Conservation (phyloP, 2,888 invertebrate genomes). For the Hydropsyche betteni region DNA sequence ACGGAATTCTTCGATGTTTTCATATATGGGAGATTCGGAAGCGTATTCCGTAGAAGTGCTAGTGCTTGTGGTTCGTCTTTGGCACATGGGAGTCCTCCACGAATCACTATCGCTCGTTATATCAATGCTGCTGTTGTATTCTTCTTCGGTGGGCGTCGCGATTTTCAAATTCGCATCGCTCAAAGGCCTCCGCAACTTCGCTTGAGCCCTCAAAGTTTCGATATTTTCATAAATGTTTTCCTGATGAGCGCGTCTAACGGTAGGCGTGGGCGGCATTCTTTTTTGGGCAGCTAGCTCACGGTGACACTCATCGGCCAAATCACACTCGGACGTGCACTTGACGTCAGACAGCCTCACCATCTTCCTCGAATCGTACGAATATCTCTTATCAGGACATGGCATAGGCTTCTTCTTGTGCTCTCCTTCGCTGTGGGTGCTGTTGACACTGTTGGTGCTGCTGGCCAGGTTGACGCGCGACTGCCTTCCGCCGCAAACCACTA, state of each 20-base stretch:
- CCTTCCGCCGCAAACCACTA: slow-evolving; percentile 40
- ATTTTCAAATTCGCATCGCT: slow-evolving; percentile 62
- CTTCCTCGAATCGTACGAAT: slow-evolving; percentile 42
- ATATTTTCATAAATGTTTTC: slow-evolving; percentile 35
- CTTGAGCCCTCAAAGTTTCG: background rate
- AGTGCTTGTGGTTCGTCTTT: slow-evolving; percentile 55
- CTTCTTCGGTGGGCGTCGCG: slow-evolving; percentile 60
- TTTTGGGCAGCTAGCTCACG: slow-evolving; percentile 22
- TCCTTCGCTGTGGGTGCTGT: slow-evolving; percentile 35
- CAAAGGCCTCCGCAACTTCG: slow-evolving; percentile 53
- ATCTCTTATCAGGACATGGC: slow-evolving; percentile 28
- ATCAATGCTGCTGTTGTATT: slow-evolving; percentile 63
- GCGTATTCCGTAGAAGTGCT: slow-evolving; percentile 44
- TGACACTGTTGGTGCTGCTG: slow-evolving; percentile 54
- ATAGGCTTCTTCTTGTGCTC: background rate
- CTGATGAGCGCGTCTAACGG: background rate
- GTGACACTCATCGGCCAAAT: slow-evolving; percentile 49
- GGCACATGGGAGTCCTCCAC: slow-evolving; percentile 56
- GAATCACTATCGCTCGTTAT: slow-evolving; percentile 60
- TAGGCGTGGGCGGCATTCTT: slow-evolving; percentile 11
- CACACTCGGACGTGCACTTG: slow-evolving; percentile 51
- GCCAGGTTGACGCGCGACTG: slow-evolving; percentile 11
- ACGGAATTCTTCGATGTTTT: slow-evolving; percentile 60
- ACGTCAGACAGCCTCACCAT: slow-evolving; percentile 36
- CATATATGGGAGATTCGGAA: slow-evolving; percentile 62